Percentiles rank a stretch among this genome's conserved stretches.
Conservation (phyloP, 2,888 invertebrate species). For the Gastrophysa polygoni region DNA sequence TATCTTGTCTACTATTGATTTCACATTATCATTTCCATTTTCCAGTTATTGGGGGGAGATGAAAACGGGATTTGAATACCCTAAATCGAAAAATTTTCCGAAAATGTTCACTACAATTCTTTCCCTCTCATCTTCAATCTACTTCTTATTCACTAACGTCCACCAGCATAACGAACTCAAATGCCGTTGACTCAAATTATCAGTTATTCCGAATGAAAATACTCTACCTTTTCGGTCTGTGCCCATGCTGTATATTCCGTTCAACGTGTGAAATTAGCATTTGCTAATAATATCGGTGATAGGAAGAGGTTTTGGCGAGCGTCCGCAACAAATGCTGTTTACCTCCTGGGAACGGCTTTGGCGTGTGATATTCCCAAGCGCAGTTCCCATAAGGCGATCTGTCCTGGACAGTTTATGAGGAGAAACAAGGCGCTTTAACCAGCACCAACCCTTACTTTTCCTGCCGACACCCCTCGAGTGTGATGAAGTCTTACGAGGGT, state of each 20-base stretch:
- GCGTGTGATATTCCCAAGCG: conserved; percentile 10
- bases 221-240: too few relatives aligned
- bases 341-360: neutral
- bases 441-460: conserved; percentile 1
- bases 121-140: too few relatives aligned
- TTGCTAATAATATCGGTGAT: neutral
- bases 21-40: too few relatives aligned
- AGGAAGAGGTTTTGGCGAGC: neutral
- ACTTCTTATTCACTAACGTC: too few relatives aligned
- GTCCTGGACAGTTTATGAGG: conserved; percentile 11
- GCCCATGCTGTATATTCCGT: neutral
- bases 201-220: too few relatives aligned
- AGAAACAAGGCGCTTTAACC: conserved; percentile 8
- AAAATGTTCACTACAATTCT: too few relatives aligned
- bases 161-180: too few relatives aligned
- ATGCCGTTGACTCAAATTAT: too few relatives aligned
- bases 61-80: too few relatives aligned
- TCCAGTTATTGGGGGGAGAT: too few relatives aligned
- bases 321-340: neutral
- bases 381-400: conserved; percentile 9
- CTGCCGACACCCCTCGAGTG: neutral
- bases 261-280: neutral
- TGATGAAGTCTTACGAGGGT: neutral
- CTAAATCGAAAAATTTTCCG: too few relatives aligned
- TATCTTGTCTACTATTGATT: too few relatives aligned